phyloP scores from a whole-genome alignment of 1,140 invertebrate species.

The Chymomyza costata region DNA sequence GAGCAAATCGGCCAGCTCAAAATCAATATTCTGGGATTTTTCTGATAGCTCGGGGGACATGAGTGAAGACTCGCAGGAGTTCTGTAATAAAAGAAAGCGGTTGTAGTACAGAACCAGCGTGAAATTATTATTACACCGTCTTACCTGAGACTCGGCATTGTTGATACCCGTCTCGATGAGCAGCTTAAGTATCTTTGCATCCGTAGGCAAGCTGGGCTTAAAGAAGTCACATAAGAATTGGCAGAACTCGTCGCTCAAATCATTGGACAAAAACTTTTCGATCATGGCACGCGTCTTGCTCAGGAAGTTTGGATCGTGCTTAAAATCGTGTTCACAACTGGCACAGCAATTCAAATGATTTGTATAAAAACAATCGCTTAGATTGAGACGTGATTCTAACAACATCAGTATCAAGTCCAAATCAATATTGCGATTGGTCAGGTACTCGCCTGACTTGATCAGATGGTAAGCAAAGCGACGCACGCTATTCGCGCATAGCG shows the following conservation, averaged over 20 bases:
- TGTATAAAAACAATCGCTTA: conserved; percentile 73
- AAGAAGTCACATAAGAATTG: conserved; percentile 75
- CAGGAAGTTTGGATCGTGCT: conserved; percentile 64
- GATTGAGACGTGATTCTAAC: conserved; percentile 66
- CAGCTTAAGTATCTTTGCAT: conserved; percentile 80
- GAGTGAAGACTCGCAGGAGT: conserved; percentile 68
- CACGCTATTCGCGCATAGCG: conserved; percentile 69
- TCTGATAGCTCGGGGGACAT: conserved; percentile 74
- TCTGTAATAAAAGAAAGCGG: conserved; percentile 30
- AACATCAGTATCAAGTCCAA: conserved; percentile 72
- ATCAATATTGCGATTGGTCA: conserved; percentile 62
- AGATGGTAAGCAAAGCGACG: conserved; percentile 67
- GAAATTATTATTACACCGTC: neutral
- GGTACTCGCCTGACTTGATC: conserved; percentile 64
- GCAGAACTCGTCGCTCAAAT: conserved; percentile 64
- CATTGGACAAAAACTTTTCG: conserved; percentile 62
- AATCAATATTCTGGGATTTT: conserved; percentile 73
- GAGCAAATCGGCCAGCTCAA: conserved; percentile 68
- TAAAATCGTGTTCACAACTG: conserved; percentile 69
- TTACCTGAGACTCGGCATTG: conserved; percentile 59
- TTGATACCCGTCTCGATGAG: conserved; percentile 81
- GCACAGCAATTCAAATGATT: conserved; percentile 72
- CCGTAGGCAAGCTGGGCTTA: conserved; percentile 77
- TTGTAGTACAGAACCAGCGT: neutral
- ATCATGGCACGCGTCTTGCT: conserved; percentile 65